Evolutionary conservation across 92 coral and sea anemone species (phyloP).

Genomic region (Diadumene lineata): DNA sequence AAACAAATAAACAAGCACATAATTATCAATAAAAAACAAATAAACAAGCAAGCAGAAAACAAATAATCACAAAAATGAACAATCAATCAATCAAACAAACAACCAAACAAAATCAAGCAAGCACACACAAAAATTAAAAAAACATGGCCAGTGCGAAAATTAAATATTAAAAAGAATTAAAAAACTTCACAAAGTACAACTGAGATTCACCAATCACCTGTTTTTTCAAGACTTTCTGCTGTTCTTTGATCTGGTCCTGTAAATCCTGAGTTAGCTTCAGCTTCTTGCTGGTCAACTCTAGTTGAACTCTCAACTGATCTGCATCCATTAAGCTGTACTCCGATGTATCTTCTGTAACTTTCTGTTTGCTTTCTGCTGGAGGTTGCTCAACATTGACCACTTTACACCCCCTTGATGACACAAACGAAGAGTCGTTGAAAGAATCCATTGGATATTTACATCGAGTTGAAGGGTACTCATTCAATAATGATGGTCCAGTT

Average conservation of each 20-base stretch:
- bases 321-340: conserved; percentile 20
- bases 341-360: conserved; percentile 3
- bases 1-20: background rate
- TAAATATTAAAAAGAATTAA: too few relatives aligned
- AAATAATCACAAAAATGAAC: too few relatives aligned
- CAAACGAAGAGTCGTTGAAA: conserved; percentile 73
- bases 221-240: conserved; percentile 64
- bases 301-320: conserved; percentile 53
- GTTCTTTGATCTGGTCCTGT: conserved; percentile 77
- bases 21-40: too few relatives aligned
- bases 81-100: background rate
- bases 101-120: background rate
- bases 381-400: conserved; percentile 22
- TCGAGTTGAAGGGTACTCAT: conserved; percentile 45
- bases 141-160: too few relatives aligned
- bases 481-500: conserved; percentile 77
- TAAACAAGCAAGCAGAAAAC: background rate
- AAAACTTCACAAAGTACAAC: too few relatives aligned
- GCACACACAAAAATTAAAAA: too few relatives aligned
- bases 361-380: background rate
- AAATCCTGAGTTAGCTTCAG: conserved; percentile 60
- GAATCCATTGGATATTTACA: conserved; percentile 67
- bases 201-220: conserved; percentile 63
- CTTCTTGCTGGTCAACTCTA: conserved; percentile 63
- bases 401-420: conserved; percentile 48